Conservation (phyloP, 2,888 invertebrate species). For the Volucella bombylans region DNA sequence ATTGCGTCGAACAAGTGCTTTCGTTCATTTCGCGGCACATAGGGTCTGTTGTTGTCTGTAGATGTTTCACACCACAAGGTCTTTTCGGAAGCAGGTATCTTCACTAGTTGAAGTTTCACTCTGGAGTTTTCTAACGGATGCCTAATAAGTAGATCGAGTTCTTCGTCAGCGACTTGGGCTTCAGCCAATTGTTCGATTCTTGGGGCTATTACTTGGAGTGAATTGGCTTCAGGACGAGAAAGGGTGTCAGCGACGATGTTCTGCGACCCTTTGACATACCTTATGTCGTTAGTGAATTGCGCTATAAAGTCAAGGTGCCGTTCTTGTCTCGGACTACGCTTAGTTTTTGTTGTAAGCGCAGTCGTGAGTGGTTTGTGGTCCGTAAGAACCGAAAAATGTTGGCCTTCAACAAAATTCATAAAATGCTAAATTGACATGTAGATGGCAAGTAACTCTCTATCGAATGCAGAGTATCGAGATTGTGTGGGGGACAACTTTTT, state of each 20-base stretch:
- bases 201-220: too few relatives aligned
- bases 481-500: too few relatives aligned
- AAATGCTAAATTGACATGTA: background rate
- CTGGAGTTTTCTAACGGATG: background rate
- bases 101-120: too few relatives aligned
- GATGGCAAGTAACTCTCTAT: too few relatives aligned
- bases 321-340: too few relatives aligned
- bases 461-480: too few relatives aligned
- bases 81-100: background rate
- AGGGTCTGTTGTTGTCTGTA: constrained; percentile 10
- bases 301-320: background rate
- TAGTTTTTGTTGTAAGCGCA: constrained; percentile 1
- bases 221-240: background rate
- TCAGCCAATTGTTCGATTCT: too few relatives aligned
- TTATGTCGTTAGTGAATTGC: too few relatives aligned
- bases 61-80: constrained; percentile 24
- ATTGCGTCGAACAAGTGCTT: background rate
- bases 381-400: background rate
- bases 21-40: background rate
- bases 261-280: constrained; percentile 1
- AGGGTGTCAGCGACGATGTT: constrained; percentile 11
- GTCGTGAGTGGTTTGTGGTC: constrained; percentile 13
- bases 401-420: background rate
- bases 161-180: background rate
- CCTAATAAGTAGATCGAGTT: background rate